Evolutionary conservation across 2,888 invertebrate species (phyloP), one percentile per base, ranked within the genome.

Genomic region (Habrosyne pyritoides): DNA sequence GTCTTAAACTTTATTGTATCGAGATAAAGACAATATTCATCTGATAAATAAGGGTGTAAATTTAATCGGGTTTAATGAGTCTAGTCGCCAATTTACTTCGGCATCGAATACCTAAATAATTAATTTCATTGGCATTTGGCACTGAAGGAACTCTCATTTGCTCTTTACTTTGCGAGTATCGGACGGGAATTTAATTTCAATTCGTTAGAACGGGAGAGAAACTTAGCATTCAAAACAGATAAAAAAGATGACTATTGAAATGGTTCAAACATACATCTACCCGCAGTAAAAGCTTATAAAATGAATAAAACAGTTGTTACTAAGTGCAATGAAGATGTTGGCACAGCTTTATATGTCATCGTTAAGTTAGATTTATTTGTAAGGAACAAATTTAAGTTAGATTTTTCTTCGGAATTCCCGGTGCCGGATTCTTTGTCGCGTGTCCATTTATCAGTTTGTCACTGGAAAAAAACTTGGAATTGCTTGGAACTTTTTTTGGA

Each of bases 81-180:
- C 55, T 61, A 71, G 64, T 61, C 66, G 66, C 61, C 73, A 71
- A 77, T 75, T 71, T 66, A 62, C 64, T 60, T 59, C 66, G 62
- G 64, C 64, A 61, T 71, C 66, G 77, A 74, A 76, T 67, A 71
- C 67, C 67, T 74, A 78, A 75, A 79, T 78, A 79, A 79, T 79
- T 78, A 77, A 79, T 76, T 77, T 74, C 59, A 75, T 75, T 76
- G 73, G 60, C 59, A 65, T 68, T 70, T 65, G 52, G 55, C 47
- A 66, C 49, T 74, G 71, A 77, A 79, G 72, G 73, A 75, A 71
- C 68, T 61, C 61, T 71, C 71, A 78, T 79, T 79, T 78, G 74
- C 75, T 78, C 75, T 79, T 71, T 67, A 66, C 47, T 51, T 50
- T 54, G 53, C 33, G 53, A 57, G 53, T 57, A 61, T 59, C 63